phyloP scores from a whole-genome alignment of 2,797 vertebrate species.

The Petrocephalus sullivani region DNA sequence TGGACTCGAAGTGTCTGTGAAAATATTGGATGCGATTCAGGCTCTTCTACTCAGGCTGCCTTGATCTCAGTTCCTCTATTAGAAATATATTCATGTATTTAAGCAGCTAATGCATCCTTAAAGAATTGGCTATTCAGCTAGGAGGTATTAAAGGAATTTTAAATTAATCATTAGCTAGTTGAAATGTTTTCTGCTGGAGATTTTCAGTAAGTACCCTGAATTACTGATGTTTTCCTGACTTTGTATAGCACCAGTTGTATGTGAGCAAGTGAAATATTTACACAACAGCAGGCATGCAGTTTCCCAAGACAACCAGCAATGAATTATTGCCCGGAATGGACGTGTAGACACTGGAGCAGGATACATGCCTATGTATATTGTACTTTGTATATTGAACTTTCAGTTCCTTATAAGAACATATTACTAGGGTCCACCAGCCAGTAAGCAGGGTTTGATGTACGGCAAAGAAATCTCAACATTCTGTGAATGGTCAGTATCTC shows the following conservation, averaged over 20 bases:
- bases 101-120: conserved; percentile 74
- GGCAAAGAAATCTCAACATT: conserved; percentile 45
- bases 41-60: not conserved
- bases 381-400: conserved; percentile 49
- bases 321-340: conserved; percentile 64
- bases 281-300: conserved; percentile 52
- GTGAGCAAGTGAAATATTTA: conserved; percentile 40
- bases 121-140: conserved; percentile 76
- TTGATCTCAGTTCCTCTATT: conserved; percentile 40
- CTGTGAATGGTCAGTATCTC: conserved; percentile 48
- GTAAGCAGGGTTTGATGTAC: conserved; percentile 41
- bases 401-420: conserved; percentile 48
- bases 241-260: conserved; percentile 43
- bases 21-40: not conserved
- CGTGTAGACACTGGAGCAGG: conserved; percentile 60
- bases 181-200: conserved; percentile 63
- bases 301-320: conserved; percentile 53
- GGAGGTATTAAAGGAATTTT: conserved; percentile 74
- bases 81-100: conserved; percentile 72
- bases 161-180: conserved; percentile 74
- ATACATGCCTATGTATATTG: conserved; percentile 60
- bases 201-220: conserved; percentile 65
- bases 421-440: conserved; percentile 40
- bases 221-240: conserved; percentile 51
- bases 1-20: not conserved